Evolutionary conservation across 2,888 invertebrate species (phyloP).

Genomic region (Empis livida): DNA sequence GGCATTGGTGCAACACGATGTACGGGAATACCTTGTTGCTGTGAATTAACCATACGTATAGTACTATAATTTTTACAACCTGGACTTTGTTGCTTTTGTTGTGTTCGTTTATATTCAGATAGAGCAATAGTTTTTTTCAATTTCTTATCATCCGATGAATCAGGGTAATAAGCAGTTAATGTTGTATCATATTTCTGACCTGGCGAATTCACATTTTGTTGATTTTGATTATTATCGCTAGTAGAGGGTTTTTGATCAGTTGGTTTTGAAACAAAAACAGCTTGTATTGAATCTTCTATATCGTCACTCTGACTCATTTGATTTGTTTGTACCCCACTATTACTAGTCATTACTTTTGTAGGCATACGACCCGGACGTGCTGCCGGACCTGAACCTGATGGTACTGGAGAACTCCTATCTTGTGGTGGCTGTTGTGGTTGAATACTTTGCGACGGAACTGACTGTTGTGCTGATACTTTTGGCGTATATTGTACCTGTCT

Average conservation of each 20-base stretch:
- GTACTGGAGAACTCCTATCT: conserved; percentile 25
- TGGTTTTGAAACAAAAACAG: conserved; percentile 21
- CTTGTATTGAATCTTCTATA: conserved; percentile 33
- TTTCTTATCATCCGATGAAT: conserved; percentile 5
- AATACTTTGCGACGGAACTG: neutral
- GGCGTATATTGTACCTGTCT: conserved; percentile 13
- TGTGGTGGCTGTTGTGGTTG: conserved; percentile 2
- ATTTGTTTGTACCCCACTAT: conserved; percentile 4
- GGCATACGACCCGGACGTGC: conserved; percentile 11
- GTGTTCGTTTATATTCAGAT: conserved; percentile 17
- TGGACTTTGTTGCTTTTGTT: conserved; percentile 26
- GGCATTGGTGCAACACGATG: conserved; percentile 8
- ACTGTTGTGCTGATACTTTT: conserved; percentile 2
- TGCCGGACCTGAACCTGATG: conserved; percentile 22
- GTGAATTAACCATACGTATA: neutral
- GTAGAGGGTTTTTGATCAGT: neutral
- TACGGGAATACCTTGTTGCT: conserved; percentile 5
- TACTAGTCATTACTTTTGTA: conserved; percentile 11
- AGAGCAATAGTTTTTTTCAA: neutral
- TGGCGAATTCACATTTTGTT: neutral
- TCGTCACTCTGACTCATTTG: conserved; percentile 17
- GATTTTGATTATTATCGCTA: neutral
- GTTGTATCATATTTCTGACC: conserved; percentile 4
- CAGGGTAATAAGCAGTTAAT: conserved; percentile 7
- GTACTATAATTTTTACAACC: neutral